Evolutionary conservation across 2,888 invertebrate genomes (phyloP).

Genomic region (Operophtera brumata): DNA sequence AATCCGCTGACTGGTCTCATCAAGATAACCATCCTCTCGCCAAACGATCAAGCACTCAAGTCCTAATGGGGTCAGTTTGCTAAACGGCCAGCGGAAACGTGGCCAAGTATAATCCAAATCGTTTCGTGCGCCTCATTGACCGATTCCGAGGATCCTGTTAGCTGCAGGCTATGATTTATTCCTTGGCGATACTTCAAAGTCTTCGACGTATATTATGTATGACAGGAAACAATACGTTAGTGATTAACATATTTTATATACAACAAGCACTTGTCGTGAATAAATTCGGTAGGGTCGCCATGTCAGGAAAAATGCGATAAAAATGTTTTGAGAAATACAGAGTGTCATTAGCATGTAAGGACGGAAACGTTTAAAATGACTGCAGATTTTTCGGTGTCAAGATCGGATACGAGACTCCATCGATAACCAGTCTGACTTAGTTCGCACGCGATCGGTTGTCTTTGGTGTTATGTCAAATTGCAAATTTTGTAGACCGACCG

Average conservation of each 20-base stretch:
- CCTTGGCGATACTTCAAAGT: conserved; percentile 13
- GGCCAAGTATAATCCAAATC: conserved; percentile 15
- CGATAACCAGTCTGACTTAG: no score
- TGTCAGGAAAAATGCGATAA: not conserved
- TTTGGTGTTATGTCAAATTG: no score
- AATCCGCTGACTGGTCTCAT: no score
- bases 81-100: conserved; percentile 3
- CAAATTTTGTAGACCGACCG: no score
- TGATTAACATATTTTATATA: not conserved
- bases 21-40: no score
- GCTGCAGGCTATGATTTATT: not conserved
- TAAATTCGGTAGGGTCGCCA: not conserved
- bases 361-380: no score
- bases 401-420: no score
- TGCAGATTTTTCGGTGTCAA: no score
- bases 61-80: conserved; percentile 1
- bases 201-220: conserved; percentile 14
- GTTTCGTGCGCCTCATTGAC: conserved; percentile 23
- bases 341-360: no score
- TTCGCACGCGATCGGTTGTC: no score
- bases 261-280: not conserved
- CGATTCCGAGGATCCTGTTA: conserved; percentile 19
- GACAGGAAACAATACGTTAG: conserved; percentile 1
- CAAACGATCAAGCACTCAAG: no score
- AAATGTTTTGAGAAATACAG: no score